Percentiles rank a stretch among this genome's conserved stretches.
These are phyloP conservation scores for Luperina testacea DNA, from an alignment of 2,888 invertebrate genomes.

Conservation along the genomic window DNA sequence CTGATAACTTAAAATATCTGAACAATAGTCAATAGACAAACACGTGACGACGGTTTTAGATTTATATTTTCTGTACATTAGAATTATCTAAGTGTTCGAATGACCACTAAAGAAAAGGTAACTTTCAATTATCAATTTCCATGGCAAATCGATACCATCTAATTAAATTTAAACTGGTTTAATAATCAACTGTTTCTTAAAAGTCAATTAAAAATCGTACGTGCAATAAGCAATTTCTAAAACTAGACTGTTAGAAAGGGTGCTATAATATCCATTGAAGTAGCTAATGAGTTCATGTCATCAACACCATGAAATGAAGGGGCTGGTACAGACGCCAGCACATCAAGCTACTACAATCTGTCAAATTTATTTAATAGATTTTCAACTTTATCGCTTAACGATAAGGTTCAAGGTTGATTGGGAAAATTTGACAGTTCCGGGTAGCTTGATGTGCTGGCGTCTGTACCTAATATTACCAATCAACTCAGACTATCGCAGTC, in stretches of 20 bases:
- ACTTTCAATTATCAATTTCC: neutral
- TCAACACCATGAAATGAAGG: neutral
- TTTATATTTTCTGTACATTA: neutral
- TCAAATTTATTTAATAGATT: too few species aligned
- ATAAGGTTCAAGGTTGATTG: too few species aligned
- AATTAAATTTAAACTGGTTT: conserved; percentile 10
- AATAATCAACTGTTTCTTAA: conserved; percentile 14
- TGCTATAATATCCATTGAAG: neutral
- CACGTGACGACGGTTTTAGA: neutral
- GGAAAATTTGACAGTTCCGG: too few species aligned
- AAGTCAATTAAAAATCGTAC: conserved; percentile 12
- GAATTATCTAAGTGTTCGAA: neutral
- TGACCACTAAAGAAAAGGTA: neutral
- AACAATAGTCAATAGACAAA: neutral
- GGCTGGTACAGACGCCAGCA: too few species aligned
- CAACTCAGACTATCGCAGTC: too few species aligned
- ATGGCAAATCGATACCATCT: conserved; percentile 11
- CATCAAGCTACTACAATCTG: too few species aligned
- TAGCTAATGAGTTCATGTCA: neutral
- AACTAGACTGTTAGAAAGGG: conserved; percentile 18
- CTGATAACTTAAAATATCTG: conserved; percentile 9
- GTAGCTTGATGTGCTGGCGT: too few species aligned
- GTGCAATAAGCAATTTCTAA: conserved; percentile 21
- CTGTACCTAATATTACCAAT: neutral
- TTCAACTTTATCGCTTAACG: too few species aligned